Evolutionary conservation across 2,888 invertebrate genomes (phyloP), one percentile per base, ranked within the genome.

Genomic region (Melipona beecheii): DNA sequence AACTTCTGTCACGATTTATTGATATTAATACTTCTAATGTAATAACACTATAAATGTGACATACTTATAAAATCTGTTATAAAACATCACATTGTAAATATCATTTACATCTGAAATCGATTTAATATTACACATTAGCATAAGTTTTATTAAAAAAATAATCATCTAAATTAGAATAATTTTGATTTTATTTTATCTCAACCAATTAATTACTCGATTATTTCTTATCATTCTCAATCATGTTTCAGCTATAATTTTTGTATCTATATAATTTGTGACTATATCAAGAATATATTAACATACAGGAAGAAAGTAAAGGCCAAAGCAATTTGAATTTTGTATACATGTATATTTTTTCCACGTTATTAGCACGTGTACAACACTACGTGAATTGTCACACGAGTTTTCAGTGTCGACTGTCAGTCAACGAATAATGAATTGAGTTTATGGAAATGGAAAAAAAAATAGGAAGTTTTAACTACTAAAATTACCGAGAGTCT

Each of bases 1-100:
- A 65, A 70, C 77, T 66, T 79, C 65, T 75, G 71, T 65, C 65
- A 75, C 58, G 65, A 58, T 69, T 74, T 83, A 83, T 83, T 83
- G 83, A 81, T 83, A 83, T 83, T 82, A 81, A 83, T 82, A 78
- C 73, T 74, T 69, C 58, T 79, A 74, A 79, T 70, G 31, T 15
- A 27, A n/a, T 79, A 60, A 75, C 31, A 74, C 24, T 54, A 52
- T 31, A 72, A 72, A 66, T 69, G 56, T 27, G 73, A 56, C 50
- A 56, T 56, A 24, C 21, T 49, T 73, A 36, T 60, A 21, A 68
- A 74, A 65, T 74, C 15, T 58, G 36, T 78, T 54, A 24, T 17
- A 69, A 68, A 24, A 27, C 60, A 71, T 68, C 50, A 66, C 19
- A 17, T 31, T 49, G 19, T 49, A 64, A 31, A 58, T 50, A 17